These are phyloP conservation scores for Exocentrus adspersus DNA, from an alignment of 2,888 invertebrate species.

Conservation along the genomic window DNA sequence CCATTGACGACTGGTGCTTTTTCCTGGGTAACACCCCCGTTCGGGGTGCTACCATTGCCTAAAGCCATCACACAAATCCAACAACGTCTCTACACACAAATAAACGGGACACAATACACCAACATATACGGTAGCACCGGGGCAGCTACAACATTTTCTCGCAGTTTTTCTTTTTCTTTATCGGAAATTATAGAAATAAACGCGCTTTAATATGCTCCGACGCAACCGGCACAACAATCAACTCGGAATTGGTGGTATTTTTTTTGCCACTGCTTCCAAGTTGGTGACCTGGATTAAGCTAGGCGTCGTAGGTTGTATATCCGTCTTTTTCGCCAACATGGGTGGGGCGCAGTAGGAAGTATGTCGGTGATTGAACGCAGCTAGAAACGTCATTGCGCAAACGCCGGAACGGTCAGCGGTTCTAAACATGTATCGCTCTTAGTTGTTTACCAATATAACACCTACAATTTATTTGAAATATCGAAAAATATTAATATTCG, in stretches of 20 bases:
- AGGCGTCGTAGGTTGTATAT: slow-evolving; percentile 6
- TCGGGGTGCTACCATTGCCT: slow-evolving; percentile 62
- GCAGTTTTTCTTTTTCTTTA: slow-evolving; percentile 33
- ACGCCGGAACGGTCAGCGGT: slow-evolving; percentile 37
- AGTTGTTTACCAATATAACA: slow-evolving; percentile 22
- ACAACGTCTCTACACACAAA: slow-evolving; percentile 33
- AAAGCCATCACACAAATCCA: slow-evolving; percentile 57
- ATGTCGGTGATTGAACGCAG: slow-evolving; percentile 25
- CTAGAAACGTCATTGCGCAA: slow-evolving; percentile 35
- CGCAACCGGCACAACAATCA: slow-evolving; percentile 44
- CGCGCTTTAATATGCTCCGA: slow-evolving; percentile 40
- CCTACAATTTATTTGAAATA: slow-evolving; percentile 13
- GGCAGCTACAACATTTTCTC: slow-evolving; percentile 41
- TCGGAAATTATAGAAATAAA: slow-evolving; percentile 31
- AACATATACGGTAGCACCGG: slow-evolving; percentile 30
- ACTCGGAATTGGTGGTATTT: slow-evolving; percentile 49
- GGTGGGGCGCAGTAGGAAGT: slow-evolving; percentile 13
- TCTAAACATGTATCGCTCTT: slow-evolving; percentile 39
- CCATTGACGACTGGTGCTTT: slow-evolving; percentile 71
- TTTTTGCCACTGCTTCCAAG: slow-evolving; percentile 42
- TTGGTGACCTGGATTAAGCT: slow-evolving; percentile 34
- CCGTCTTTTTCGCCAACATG: slow-evolving; percentile 30
- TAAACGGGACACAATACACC: slow-evolving; percentile 41
- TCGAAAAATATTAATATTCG: too few species aligned
- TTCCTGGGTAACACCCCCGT: slow-evolving; percentile 63